Evolutionary conservation across 2,797 vertebrate species (phyloP), one percentile per base, ranked within the genome.

Genomic region (Gymnothorax reevesii): DNA sequence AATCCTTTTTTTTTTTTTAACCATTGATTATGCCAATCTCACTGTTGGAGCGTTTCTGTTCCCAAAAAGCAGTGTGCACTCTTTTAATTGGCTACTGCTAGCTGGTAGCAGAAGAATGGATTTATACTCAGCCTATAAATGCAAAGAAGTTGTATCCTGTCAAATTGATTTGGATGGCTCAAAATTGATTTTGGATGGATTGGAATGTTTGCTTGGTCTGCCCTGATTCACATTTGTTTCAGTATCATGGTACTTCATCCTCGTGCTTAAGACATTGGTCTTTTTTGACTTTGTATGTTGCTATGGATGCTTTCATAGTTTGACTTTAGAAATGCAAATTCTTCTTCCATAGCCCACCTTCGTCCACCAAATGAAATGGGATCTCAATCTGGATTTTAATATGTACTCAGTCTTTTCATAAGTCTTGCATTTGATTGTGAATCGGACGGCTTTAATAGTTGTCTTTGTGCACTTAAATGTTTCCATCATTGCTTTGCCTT

Each of bases 381-480:
- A n/a, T 80, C 22, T 15, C 49, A 10, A 10, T 80, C 77, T 3
- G n/a, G 52, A 55, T 22, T 80, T 55, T n/a, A 8, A 80, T 55
- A 22, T n/a, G 52, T 80, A 8, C 52, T 17, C 10, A 52, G 6
- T 22, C 52, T 80, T 80, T 80, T 80, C 7, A 22, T 80, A 80
- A 80, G 54, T 55, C 49, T 52, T 80, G 77, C 77, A 80, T 55
- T 80, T 80, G n/a, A 54, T 55, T 80, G 77, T 55, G 52, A 20
- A 55, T 55, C n/a, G 42, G 77, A 80, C 52, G n/a, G 77, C 77
- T 80, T 22, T 80, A 80, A 55, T 55, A 7, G 49, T 55, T n/a
- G 7, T 55, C 2, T 6, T 80, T 8, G 12, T 55, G 52, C 49
- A 4, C 55, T 52, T 55, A 54, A 80, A 80, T 3, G 49, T 80